Evolutionary conservation across 2,797 vertebrate species (phyloP).

Genomic region (Sebastes elongatus): DNA sequence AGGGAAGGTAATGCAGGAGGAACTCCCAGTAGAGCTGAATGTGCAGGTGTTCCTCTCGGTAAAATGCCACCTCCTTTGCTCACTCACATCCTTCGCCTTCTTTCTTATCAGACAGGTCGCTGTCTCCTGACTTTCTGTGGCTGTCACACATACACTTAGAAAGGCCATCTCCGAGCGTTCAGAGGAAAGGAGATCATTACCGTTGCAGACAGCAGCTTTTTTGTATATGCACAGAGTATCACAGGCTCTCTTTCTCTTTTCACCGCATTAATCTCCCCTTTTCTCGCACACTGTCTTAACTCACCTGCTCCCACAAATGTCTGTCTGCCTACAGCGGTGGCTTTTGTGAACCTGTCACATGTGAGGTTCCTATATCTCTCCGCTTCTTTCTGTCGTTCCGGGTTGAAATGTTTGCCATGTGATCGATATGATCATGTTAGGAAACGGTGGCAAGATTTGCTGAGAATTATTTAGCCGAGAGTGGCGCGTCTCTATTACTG

Average conservation of each 20-base stretch:
- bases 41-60: slow-evolving; percentile 92
- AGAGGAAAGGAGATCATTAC: slow-evolving; percentile 77
- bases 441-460: slow-evolving; percentile 56
- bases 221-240: slow-evolving; percentile 78
- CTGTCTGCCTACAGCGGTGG: slow-evolving; percentile 64
- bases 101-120: slow-evolving; percentile 89
- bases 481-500: slow-evolving; percentile 15
- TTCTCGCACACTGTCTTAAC: slow-evolving; percentile 42
- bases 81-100: slow-evolving; percentile 71
- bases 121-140: slow-evolving; percentile 88
- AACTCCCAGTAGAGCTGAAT: slow-evolving; percentile 97
- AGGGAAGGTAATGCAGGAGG: slow-evolving; percentile 86
- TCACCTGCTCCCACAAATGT: slow-evolving; percentile 60
- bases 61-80: slow-evolving; percentile 87
- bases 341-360: slow-evolving; percentile 70
- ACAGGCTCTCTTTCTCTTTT: slow-evolving; percentile 58
- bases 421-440: slow-evolving; percentile 70
- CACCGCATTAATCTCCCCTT: slow-evolving; percentile 55
- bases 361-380: slow-evolving; percentile 38
- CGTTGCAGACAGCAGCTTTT: slow-evolving; percentile 76
- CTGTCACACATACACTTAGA: slow-evolving; percentile 79
- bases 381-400: slow-evolving; percentile 24
- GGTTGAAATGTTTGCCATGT: slow-evolving; percentile 68
- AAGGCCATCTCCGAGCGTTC: slow-evolving; percentile 72
- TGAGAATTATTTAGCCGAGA: slow-evolving; percentile 47